A percentile compares a stretch with the other conserved stretches of the same genome.
These are phyloP conservation scores for Bradypodion pumilum DNA, from an alignment of 2,797 vertebrate genomes.

Conservation along the genomic window DNA sequence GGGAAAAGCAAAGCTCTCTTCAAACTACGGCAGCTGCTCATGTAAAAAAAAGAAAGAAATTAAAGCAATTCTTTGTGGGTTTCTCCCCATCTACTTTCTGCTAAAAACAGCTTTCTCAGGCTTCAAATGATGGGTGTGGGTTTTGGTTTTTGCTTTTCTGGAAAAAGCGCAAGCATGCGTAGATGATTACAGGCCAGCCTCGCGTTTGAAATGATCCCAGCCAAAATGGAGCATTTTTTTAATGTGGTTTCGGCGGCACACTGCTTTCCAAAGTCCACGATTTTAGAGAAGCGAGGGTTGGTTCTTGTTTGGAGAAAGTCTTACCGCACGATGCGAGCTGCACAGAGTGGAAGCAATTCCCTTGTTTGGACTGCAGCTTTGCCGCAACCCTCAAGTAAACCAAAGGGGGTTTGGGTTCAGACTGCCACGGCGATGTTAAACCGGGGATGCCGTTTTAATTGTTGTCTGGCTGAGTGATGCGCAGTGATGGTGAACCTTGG, in stretches of 20 bases:
- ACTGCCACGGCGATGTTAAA: too few species aligned
- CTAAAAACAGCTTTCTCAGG: not conserved
- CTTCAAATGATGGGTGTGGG: slow-evolving; percentile 1
- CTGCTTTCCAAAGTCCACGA: not conserved
- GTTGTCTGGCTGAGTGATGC: too few species aligned
- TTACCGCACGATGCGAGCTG: not conserved
- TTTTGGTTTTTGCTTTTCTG: not conserved
- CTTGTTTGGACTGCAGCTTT: too few species aligned
- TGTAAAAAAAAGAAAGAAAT: too few species aligned
- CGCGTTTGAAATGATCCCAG: not conserved
- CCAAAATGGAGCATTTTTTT: not conserved
- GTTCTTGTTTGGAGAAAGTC: not conserved
- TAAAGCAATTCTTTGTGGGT: too few species aligned
- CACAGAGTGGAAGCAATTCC: accelerated
- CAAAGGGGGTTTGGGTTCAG: too few species aligned
- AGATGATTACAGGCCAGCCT: not conserved
- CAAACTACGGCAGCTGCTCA: not conserved
- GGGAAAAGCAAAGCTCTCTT: not conserved
- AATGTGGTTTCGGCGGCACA: not conserved
- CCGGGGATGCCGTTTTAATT: too few species aligned
- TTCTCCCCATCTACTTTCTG: not conserved
- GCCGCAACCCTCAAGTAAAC: too few species aligned
- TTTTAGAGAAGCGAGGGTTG: accelerated
- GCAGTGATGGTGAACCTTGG: too few species aligned
- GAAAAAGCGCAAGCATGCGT: not conserved